Evolutionary conservation across 35 echinoderm and acorn worm genomes (phyloP), one percentile per base, ranked within the genome.

Genomic region (Ophiothrix spiculata): DNA sequence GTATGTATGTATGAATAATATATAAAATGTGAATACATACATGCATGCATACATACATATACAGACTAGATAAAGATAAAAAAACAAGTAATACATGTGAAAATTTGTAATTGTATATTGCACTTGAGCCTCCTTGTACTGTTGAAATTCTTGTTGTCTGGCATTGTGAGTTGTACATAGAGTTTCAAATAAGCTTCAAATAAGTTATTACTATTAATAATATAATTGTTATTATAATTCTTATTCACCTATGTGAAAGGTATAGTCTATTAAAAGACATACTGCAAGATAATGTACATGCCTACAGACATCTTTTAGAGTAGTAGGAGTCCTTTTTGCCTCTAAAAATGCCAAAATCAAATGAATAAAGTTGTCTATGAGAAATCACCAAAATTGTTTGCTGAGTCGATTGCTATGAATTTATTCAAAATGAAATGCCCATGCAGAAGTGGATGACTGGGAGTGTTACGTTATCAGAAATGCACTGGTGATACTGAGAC

Each of bases 291-390:
- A 69, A n/a, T 69, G 60, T 69, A 69, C 4, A 69, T 69, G 60
- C 60, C 60, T 69, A 69, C 25, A n/a, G 29, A 54, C 3, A 69
- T 25, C 60, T 69, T 69, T 69, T 69, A 69, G 60, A 69, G 29
- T 69, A 69, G 60, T 69, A 69, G 23, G 60, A 69, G 29, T 69
- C 60, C 60, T 69, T 69, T 69, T 69, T 69, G 60, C 60, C 60
- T 69, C 60, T 69, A n/a, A 69, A 69, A 69, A 69, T 69, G 60
- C 60, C 60, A 69, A 69, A 69, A 69, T 69, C n/a, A 49, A 49
- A 49, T 49, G 42, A 69, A 69, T 69, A 69, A 69, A 69, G 16
- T 69, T 69, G 60, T 69, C 60, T 15, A 2, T 4, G 29, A 25
- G 21, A 8, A 69, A 69, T 25, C 60, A 69, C 60, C 60, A 69